phyloP scores from a whole-genome alignment of 2,797 vertebrate genomes.

The Rhinichthys osculus region DNA sequence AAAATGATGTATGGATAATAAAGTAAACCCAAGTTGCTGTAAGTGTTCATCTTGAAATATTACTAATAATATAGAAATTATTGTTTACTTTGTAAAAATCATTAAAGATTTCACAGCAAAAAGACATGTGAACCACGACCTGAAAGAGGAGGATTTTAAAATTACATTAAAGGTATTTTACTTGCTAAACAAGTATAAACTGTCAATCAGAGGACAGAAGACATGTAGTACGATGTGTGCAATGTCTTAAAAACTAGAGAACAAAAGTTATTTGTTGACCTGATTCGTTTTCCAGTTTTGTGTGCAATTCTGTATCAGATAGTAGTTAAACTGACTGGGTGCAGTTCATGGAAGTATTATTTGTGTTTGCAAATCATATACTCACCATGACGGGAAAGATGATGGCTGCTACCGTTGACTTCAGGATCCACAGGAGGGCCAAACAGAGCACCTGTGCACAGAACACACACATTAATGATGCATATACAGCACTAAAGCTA shows the following conservation, averaged over 20 bases:
- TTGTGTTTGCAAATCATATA: background rate
- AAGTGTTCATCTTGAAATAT: no score
- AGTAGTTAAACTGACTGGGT: background rate
- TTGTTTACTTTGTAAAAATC: no score
- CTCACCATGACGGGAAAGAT: slow-evolving; percentile 98
- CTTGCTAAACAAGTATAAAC: no score
- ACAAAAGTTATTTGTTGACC: background rate
- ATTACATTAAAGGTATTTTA: no score
- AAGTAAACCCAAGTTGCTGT: no score
- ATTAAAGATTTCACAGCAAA: no score
- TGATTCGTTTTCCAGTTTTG: background rate
- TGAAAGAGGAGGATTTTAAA: no score
- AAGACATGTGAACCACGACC: no score
- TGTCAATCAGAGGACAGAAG: no score
- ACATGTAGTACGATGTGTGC: background rate
- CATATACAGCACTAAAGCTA: slow-evolving; percentile 64
- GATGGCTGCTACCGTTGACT: slow-evolving; percentile 97
- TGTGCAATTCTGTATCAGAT: background rate
- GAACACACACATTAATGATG: slow-evolving; percentile 66
- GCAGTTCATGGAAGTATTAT: background rate
- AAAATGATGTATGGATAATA: no score
- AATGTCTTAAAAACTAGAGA: background rate
- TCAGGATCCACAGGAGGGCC: slow-evolving; percentile 95
- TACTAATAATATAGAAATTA: no score
- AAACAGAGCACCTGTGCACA: slow-evolving; percentile 81